These are phyloP conservation scores for Xiphophorus couchianus DNA, from an alignment of 2,113 vertebrate genomes.

Conservation along the genomic window DNA sequence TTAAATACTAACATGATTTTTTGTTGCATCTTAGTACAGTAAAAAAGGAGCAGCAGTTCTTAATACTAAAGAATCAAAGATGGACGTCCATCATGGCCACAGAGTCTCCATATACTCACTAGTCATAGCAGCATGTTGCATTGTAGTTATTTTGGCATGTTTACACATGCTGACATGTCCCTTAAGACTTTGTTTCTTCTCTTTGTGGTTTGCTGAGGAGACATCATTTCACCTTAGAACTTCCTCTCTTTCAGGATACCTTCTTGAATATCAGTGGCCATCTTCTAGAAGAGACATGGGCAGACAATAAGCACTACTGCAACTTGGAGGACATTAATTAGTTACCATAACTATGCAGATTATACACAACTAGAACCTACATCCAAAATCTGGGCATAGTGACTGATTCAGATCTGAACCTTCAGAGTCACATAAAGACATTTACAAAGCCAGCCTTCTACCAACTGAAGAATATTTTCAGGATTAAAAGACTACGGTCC, in stretches of 20 bases:
- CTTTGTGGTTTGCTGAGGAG: background rate
- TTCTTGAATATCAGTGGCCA: conserved; percentile 37
- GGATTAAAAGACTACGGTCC: too few species aligned
- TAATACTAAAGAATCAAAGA: background rate
- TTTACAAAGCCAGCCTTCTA: too few species aligned
- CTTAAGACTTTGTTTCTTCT: background rate
- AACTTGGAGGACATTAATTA: background rate
- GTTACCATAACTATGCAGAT: too few species aligned
- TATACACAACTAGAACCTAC: too few species aligned
- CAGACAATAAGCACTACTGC: background rate
- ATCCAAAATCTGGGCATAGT: too few species aligned
- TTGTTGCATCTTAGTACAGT: conserved; percentile 5
- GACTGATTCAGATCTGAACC: too few species aligned
- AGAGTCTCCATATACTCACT: conserved; percentile 1
- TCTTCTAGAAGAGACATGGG: conserved; percentile 53
- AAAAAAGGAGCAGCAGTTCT: background rate
- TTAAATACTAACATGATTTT: conserved; percentile 1
- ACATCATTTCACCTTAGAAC: conserved; percentile 28
- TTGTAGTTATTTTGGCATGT: background rate
- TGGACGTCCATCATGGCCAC: background rate
- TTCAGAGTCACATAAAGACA: too few species aligned
- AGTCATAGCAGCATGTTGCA: conserved; percentile 21
- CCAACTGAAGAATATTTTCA: too few species aligned
- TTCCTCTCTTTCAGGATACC: conserved; percentile 44
- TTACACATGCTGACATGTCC: background rate